Conservation (phyloP, 2,113 vertebrate genomes). For the Helogale parvula region DNA sequence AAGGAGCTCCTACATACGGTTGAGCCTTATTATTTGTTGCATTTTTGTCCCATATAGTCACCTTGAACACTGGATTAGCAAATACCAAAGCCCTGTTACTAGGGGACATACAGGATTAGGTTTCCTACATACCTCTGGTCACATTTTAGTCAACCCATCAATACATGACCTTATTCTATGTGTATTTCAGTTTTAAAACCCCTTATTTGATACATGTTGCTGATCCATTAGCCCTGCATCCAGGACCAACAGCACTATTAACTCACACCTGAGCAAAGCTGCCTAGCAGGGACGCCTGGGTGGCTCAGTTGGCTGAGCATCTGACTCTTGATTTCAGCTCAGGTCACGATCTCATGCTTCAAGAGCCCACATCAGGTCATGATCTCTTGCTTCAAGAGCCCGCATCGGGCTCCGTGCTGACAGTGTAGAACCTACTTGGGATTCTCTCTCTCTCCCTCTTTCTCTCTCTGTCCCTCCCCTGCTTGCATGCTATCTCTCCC, state of each 20-base stretch:
- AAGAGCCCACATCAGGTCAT: not conserved
- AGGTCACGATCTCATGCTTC: not conserved
- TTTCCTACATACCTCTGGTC: not conserved
- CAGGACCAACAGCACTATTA: too few species aligned
- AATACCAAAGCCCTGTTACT: not conserved
- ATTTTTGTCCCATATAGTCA: not conserved
- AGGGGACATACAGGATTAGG: not conserved
- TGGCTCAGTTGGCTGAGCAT: not conserved
- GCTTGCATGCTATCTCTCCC: not conserved
- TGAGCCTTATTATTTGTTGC: not conserved
- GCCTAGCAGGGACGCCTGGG: not conserved
- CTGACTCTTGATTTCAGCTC: not conserved
- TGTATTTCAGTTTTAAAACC: not conserved
- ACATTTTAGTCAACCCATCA: not conserved
- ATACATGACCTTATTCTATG: not conserved
- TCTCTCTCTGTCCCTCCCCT: not conserved
- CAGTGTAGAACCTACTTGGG: too few species aligned
- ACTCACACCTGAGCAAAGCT: too few species aligned
- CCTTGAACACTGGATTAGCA: not conserved
- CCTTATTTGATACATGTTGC: not conserved
- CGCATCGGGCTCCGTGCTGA: not conserved
- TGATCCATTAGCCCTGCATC: too few species aligned
- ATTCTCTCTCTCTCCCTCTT: not conserved
- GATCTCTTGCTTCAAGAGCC: not conserved
- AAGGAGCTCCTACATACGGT: fast-evolving